Base-by-base conservation (phyloP, 1,140 invertebrate species). In the Ceratosolen fusciceps region DNA sequence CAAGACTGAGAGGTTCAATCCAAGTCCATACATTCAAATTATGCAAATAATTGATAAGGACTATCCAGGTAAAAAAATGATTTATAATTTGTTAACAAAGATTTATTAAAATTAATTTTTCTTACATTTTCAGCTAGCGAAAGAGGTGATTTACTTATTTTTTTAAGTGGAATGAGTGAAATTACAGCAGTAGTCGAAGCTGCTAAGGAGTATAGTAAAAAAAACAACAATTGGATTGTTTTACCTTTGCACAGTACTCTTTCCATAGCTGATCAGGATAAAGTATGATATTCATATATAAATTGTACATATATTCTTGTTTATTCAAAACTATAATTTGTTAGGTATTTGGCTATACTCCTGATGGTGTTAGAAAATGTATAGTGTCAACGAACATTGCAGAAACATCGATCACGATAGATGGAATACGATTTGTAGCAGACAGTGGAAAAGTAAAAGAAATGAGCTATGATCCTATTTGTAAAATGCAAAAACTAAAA, bases 321-420 rank as follows among this genome's bases (percentile, higher is more conserved):
- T 56, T 31, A 70, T 47, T 65, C 79, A 34, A n/a, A n/a, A 77
- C 81, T 90, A 88, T 52, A 68, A 0, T 37, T 74, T 67, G 19
- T 60, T 81, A 96, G 95, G 96, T 99, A 9, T 99, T 99, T 89
- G 97, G 99, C 86, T 96, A 98, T 88, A 93, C 98, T n/a, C 98
- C 98, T 26, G 96, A 98, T 80, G 96, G 97, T 34, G 92, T 98
- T 1, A 91, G 98, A 80, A 99, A 99, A 90, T 99, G 98, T 87
- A 98, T 99, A 80, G 93, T 99, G 2, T 97, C 98, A 1, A 99
- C 98, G n/a, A 99, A 99, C 86, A 99, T 99, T 77, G 98, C 99
- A 0, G 99, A 99, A 92, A 99, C 99, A 0, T 99, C 98, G 8
- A 95, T 99, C 7, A 99, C 99, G 0, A 99, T 99, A 79, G 98